Conservation (phyloP, 2,888 invertebrate species). For the Hoplodrina blanda region DNA sequence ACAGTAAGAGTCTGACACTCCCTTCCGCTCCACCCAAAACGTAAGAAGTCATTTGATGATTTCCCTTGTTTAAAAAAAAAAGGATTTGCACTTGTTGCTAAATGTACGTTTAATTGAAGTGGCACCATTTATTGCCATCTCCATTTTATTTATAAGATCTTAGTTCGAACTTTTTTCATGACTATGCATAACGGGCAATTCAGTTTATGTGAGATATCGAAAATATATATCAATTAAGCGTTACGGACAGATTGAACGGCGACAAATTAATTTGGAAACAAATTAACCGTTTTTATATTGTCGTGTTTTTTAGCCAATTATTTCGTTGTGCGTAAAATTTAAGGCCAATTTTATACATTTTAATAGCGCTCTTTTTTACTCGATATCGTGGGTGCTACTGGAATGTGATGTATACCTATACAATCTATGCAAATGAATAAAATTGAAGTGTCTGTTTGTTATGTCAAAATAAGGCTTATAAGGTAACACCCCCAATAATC, state of each 20-base stretch:
- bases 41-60: too few species aligned
- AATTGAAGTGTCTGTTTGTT: too few species aligned
- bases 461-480: too few species aligned
- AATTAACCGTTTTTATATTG: background rate
- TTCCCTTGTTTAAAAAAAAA: too few species aligned
- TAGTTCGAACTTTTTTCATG: slow-evolving; percentile 2
- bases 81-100: too few species aligned
- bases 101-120: background rate
- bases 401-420: too few species aligned
- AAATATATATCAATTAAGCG: slow-evolving; percentile 44
- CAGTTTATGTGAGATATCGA: slow-evolving; percentile 39
- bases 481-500: too few species aligned
- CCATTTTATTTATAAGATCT: background rate
- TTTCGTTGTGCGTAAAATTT: background rate
- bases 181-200: slow-evolving; percentile 27
- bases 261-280: slow-evolving; percentile 30
- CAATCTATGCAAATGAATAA: too few species aligned
- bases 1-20: too few species aligned
- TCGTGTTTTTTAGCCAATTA: slow-evolving; percentile 2
- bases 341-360: background rate
- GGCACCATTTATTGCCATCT: background rate
- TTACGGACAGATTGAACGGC: slow-evolving; percentile 6
- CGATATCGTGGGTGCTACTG: too few species aligned
- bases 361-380: too few species aligned
- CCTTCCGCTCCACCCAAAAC: too few species aligned